Percentiles rank a stretch among this genome's conserved stretches.
These are phyloP conservation scores for Phylloscopus trochilus DNA, from an alignment of 2,113 vertebrate genomes.

Conservation along the genomic window DNA sequence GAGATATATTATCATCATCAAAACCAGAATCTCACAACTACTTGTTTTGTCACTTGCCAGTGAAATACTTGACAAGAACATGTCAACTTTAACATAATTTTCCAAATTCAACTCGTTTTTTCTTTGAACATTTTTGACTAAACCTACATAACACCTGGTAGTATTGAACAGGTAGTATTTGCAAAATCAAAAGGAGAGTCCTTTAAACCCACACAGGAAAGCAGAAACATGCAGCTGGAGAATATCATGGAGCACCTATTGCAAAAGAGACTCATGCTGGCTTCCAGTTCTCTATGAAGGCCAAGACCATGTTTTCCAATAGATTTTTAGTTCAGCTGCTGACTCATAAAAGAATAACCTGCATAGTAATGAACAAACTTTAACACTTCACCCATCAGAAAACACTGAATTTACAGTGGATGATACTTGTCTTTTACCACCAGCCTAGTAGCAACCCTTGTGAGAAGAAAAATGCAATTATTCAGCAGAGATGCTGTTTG, in stretches of 20 bases:
- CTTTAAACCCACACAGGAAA: neutral
- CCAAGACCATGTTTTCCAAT: neutral
- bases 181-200: neutral
- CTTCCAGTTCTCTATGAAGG: neutral
- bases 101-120: neutral
- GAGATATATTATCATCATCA: neutral
- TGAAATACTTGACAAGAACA: neutral
- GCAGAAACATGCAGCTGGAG: neutral
- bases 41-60: neutral
- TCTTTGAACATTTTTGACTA: neutral
- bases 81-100: neutral
- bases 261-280: neutral
- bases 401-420: neutral
- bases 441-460: neutral
- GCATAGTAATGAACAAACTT: neutral
- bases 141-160: neutral
- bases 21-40: neutral
- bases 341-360: neutral
- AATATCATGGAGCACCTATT: neutral
- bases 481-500: neutral
- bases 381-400: neutral
- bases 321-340: neutral
- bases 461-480: neutral
- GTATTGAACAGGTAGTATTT: neutral
- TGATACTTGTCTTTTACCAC: neutral